Evolutionary conservation across 2,797 vertebrate genomes (phyloP).

Genomic region (Lemur catta): DNA sequence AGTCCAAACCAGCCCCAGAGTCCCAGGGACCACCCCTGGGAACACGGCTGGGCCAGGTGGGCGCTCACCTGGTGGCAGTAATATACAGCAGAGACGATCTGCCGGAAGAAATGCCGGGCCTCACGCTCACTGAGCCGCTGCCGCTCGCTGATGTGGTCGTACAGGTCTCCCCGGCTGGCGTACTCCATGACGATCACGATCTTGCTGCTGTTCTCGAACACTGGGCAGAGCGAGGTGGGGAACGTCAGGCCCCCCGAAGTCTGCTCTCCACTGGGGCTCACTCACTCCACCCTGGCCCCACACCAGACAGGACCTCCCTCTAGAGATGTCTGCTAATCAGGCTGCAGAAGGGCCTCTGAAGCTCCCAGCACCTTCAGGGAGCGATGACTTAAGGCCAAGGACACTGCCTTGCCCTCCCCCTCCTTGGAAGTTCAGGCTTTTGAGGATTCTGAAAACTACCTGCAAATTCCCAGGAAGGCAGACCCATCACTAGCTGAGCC

Average conservation of each 20-base stretch:
- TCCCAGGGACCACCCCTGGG: not conserved
- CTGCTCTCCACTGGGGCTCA: not conserved
- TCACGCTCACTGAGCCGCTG: slow-evolving; percentile 90
- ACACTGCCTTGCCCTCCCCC: not conserved
- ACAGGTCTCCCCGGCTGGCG: slow-evolving; percentile 94
- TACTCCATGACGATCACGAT: slow-evolving; percentile 99
- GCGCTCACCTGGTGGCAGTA: slow-evolving; percentile 93
- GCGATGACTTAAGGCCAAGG: not conserved
- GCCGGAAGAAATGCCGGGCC: slow-evolving; percentile 94
- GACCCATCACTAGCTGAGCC: not conserved
- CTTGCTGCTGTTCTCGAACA: slow-evolving; percentile 98
- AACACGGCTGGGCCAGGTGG: not conserved
- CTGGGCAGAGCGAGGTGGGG: slow-evolving; percentile 74
- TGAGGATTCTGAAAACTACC: not conserved
- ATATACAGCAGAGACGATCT: slow-evolving; percentile 94
- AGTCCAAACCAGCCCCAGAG: not conserved
- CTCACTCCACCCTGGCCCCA: not conserved
- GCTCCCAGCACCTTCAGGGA: not conserved
- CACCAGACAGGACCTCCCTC: not conserved
- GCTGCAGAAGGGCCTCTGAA: not conserved
- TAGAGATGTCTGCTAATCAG: not conserved
- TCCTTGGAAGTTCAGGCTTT: not conserved
- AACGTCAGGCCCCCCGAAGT: not conserved
- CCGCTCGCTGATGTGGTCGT: slow-evolving; percentile 94
- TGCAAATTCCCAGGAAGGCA: not conserved